Percentiles rank a stretch among this genome's conserved stretches.
Evolutionary conservation across 2,888 invertebrate species (phyloP).

Genomic region (Adelphocoris suturalis): DNA sequence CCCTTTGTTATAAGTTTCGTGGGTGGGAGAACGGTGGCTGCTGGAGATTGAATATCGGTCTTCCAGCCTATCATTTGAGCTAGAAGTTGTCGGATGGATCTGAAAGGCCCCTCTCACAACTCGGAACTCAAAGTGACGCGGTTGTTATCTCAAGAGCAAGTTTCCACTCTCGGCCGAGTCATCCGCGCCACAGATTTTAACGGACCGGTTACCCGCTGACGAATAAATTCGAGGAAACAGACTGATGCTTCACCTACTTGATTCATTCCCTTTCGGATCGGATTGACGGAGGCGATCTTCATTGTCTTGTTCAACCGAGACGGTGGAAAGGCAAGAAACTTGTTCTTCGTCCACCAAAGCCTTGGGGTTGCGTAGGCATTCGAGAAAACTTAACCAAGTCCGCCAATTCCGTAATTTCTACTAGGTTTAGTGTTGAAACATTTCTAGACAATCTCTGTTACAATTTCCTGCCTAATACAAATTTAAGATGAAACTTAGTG

Average conservation of each 20-base stretch:
- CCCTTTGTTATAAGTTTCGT: slow-evolving; percentile 19
- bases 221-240: slow-evolving; percentile 8
- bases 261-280: neutral
- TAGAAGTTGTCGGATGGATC: slow-evolving; percentile 33
- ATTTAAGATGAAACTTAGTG: no score
- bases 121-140: slow-evolving; percentile 20
- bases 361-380: no score
- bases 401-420: no score
- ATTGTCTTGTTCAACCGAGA: neutral
- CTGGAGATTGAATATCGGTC: slow-evolving; percentile 31
- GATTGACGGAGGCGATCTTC: slow-evolving; percentile 5
- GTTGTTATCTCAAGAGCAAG: slow-evolving; percentile 6
- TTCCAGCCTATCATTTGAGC: slow-evolving; percentile 30
- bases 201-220: neutral
- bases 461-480: no score
- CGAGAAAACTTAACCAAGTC: no score
- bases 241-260: neutral
- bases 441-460: no score
- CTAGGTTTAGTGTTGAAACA: no score
- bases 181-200: slow-evolving; percentile 15
- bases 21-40: neutral
- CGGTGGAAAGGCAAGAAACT: neutral
- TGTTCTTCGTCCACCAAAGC: no score
- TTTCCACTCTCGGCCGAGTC: slow-evolving; percentile 21
- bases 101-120: slow-evolving; percentile 22